A percentile compares a stretch with the other conserved stretches of the same genome.
These are phyloP conservation scores for Crossoptilon crossoptilon DNA, from an alignment of 2,797 vertebrate species.

Conservation along the genomic window DNA sequence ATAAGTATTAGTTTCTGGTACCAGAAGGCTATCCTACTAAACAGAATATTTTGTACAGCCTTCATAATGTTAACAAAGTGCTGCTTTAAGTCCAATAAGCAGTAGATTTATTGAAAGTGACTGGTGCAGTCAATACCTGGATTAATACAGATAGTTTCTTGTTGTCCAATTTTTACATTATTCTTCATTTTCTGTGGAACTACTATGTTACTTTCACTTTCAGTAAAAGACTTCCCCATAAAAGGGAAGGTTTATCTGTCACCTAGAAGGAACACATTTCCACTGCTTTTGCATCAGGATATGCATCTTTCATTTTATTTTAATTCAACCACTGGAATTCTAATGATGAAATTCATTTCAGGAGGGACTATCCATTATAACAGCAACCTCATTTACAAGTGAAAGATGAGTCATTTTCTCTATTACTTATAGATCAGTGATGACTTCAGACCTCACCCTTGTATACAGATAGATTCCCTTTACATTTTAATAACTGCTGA, in stretches of 20 bases:
- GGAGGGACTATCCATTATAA: conserved; percentile 63
- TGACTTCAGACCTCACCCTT: conserved; percentile 46
- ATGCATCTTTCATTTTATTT: conserved; percentile 78
- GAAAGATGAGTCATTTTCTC: conserved; percentile 62
- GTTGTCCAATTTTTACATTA: conserved; percentile 78
- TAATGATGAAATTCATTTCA: conserved; percentile 70
- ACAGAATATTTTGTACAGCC: conserved; percentile 43
- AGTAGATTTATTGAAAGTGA: conserved; percentile 76
- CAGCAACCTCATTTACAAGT: conserved; percentile 49
- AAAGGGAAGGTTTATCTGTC: conserved; percentile 73
- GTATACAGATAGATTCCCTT: conserved; percentile 41
- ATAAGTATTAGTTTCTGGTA: conserved; percentile 24
- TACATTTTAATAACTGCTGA: conserved; percentile 58
- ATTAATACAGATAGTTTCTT: conserved; percentile 77
- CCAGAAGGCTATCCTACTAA: conserved; percentile 18
- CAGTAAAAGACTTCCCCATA: conserved; percentile 71
- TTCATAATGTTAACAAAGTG: conserved; percentile 65
- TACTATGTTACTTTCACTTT: conserved; percentile 64
- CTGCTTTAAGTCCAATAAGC: conserved; percentile 63
- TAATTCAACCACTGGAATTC: conserved; percentile 72
- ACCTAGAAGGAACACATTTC: conserved; percentile 70
- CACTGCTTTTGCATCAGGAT: conserved; percentile 59
- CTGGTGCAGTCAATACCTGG: conserved; percentile 72
- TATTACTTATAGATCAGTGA: conserved; percentile 63
- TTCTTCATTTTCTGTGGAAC: conserved; percentile 76